These are phyloP conservation scores for Dryomyza anilis DNA, from an alignment of 2,888 invertebrate genomes.

Conservation along the genomic window DNA sequence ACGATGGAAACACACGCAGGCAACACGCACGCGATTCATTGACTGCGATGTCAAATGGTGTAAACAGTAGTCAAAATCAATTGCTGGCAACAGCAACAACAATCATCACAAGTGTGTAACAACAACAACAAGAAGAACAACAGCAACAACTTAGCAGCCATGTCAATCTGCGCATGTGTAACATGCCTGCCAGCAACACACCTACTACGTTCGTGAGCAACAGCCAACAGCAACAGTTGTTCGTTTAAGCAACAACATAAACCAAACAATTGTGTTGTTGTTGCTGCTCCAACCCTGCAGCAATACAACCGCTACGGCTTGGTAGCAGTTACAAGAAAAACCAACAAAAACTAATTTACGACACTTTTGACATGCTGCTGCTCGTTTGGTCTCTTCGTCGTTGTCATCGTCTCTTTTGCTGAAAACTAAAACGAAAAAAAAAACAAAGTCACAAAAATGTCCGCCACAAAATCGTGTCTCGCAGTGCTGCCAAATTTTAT, in stretches of 20 bases:
- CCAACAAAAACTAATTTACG: neutral
- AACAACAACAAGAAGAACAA: neutral
- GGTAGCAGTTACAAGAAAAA: neutral
- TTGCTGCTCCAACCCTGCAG: too few relatives aligned
- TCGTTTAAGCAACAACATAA: neutral
- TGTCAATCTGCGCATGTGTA: neutral
- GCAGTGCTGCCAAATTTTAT: conserved; percentile 8
- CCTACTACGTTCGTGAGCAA: neutral
- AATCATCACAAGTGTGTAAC: too few relatives aligned
- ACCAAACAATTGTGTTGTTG: too few relatives aligned
- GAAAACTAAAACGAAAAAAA: neutral
- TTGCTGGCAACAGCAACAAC: neutral
- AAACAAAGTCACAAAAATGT: too few relatives aligned
- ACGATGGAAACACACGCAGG: neutral
- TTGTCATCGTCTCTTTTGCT: neutral
- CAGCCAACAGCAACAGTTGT: neutral
- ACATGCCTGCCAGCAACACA: neutral
- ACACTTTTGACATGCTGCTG: neutral
- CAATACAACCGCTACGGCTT: too few relatives aligned
- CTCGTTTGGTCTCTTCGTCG: too few relatives aligned
- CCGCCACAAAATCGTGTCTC: neutral
- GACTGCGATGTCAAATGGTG: neutral
- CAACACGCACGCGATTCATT: neutral
- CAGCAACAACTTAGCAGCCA: neutral
- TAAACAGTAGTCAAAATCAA: conserved; percentile 1